Conservation (phyloP, 2,113 vertebrate species). For the Ageneiosus marmoratus region DNA sequence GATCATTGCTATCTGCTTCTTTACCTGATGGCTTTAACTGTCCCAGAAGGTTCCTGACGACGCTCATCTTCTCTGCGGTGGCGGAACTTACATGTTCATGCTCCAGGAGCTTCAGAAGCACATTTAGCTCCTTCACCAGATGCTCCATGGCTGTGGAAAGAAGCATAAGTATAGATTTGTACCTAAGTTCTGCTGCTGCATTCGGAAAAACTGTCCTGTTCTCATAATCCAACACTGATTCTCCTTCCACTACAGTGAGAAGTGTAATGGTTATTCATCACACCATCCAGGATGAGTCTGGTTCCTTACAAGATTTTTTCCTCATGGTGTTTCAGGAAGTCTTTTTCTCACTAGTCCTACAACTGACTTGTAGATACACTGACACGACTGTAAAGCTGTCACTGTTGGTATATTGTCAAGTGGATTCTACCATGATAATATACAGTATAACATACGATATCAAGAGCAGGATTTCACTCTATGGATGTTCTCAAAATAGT, state of each 20-base stretch:
- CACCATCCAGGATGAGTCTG: neutral
- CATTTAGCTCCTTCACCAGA: constrained; percentile 85
- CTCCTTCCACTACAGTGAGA: neutral
- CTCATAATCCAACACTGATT: neutral
- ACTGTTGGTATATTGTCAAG: neutral
- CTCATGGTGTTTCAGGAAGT: neutral
- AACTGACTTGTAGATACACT: neutral
- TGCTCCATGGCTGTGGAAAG: constrained; percentile 81
- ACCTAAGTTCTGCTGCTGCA: neutral
- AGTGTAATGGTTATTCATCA: neutral
- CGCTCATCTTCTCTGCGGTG: constrained; percentile 87
- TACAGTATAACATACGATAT: neutral
- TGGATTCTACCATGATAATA: neutral
- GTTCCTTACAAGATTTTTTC: neutral
- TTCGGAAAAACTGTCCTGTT: neutral
- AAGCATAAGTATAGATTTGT: neutral
- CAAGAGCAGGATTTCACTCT: neutral
- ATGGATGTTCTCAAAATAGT: neutral
- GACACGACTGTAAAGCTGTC: neutral
- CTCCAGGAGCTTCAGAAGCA: constrained; percentile 91
- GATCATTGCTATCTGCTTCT: neutral
- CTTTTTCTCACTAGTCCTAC: neutral
- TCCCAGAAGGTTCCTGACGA: constrained; percentile 85
- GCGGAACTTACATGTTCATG: constrained; percentile 88
- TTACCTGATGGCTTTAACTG: constrained; percentile 87